Conservation (phyloP, 2,797 vertebrate genomes). For the Menidia menidia region DNA sequence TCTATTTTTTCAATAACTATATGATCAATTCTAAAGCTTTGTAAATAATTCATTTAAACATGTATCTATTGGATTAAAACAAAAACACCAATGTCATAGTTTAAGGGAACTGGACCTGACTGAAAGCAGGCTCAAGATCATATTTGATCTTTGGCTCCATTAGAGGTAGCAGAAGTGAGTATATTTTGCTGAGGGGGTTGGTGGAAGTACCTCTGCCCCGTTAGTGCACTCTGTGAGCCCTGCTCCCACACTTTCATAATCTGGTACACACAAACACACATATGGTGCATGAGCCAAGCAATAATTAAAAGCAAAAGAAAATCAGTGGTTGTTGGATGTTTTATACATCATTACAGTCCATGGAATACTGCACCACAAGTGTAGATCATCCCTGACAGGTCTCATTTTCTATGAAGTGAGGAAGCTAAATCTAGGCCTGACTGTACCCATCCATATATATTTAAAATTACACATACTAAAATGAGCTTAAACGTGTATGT, state of each 20-base stretch:
- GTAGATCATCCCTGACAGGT: slow-evolving; percentile 74
- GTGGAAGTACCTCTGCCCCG: slow-evolving; percentile 73
- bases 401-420: slow-evolving; percentile 67
- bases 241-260: slow-evolving; percentile 37
- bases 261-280: slow-evolving; percentile 13
- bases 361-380: slow-evolving; percentile 64
- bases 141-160: slow-evolving; percentile 67
- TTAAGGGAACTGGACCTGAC: slow-evolving; percentile 46
- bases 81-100: background rate
- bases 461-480: slow-evolving; percentile 26
- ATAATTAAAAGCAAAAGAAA: slow-evolving; percentile 78
- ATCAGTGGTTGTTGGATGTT: slow-evolving; percentile 75
- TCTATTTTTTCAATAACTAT: background rate
- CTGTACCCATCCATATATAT: slow-evolving; percentile 51
- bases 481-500: slow-evolving; percentile 4
- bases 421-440: slow-evolving; percentile 70
- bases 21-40: background rate
- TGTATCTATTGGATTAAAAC: background rate
- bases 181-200: slow-evolving; percentile 62
- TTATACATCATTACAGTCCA: slow-evolving; percentile 73
- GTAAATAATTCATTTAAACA: background rate
- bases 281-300: slow-evolving; percentile 44
- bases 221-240: slow-evolving; percentile 67
- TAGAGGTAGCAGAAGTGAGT: slow-evolving; percentile 72
- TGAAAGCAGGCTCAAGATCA: slow-evolving; percentile 50